Evolutionary conservation across 2,113 vertebrate genomes (phyloP).

Genomic region (Arothron firmamentum): DNA sequence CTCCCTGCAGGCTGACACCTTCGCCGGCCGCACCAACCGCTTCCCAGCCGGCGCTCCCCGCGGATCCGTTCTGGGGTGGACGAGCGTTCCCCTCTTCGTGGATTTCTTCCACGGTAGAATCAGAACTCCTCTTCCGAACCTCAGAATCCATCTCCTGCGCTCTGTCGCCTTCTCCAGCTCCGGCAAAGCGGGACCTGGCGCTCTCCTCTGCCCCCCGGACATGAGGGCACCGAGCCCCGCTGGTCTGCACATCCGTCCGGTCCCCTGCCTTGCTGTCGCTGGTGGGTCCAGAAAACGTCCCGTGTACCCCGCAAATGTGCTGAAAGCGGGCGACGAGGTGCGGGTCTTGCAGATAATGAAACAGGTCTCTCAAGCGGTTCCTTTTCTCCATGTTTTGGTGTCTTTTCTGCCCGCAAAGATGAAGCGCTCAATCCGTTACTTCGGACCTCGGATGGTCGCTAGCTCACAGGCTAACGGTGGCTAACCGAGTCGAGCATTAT

Average conservation of each 20-base stretch:
- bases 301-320: constrained; percentile 83
- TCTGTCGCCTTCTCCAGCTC: constrained; percentile 26
- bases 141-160: background rate
- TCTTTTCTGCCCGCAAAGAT: background rate
- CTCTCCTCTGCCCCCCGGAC: background rate
- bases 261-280: constrained; percentile 6
- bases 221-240: constrained; percentile 42
- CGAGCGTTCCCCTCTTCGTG: constrained; percentile 46
- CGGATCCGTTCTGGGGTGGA: constrained; percentile 63
- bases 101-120: background rate
- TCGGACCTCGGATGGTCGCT: constrained; percentile 5
- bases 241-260: constrained; percentile 51
- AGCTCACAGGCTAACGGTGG: constrained; percentile 40
- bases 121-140: constrained; percentile 19
- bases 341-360: constrained; percentile 80
- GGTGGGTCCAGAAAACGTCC: constrained; percentile 40
- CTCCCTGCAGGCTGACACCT: background rate
- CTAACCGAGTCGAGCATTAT: constrained; percentile 32
- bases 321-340: constrained; percentile 89
- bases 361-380: constrained; percentile 42
- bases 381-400: constrained; percentile 54
- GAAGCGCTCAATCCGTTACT: constrained; percentile 23
- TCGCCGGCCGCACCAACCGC: background rate
- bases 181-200: background rate
- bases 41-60: constrained; percentile 3